Evolutionary conservation across 2,113 vertebrate genomes (phyloP).

Genomic region (Pelvicachromis taeniatus): DNA sequence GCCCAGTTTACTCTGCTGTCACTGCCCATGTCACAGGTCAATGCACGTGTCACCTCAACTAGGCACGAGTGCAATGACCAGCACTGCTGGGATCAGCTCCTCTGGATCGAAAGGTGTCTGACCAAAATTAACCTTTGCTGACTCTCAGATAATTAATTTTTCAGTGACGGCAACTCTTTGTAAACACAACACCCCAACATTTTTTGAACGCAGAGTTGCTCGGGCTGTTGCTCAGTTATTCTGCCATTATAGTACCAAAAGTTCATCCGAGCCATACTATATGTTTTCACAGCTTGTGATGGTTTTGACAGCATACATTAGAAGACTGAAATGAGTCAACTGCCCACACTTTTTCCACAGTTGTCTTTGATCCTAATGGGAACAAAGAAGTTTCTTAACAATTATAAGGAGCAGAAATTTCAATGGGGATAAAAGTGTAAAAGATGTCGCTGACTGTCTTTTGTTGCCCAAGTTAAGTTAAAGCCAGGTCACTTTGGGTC

Average conservation of each 20-base stretch:
- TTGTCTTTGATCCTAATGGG: background rate
- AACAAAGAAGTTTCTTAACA: background rate
- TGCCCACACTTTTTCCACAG: background rate
- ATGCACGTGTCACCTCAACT: slow-evolving; percentile 78
- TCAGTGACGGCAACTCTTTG: slow-evolving; percentile 79
- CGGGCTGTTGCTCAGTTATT: background rate
- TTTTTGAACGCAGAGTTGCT: background rate
- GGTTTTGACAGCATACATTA: background rate
- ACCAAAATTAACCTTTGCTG: slow-evolving; percentile 91
- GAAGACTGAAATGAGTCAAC: background rate
- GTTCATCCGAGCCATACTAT: background rate
- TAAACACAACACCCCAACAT: slow-evolving; percentile 38
- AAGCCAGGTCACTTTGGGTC: slow-evolving; percentile 47
- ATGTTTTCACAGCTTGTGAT: background rate
- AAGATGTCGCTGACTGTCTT: slow-evolving; percentile 19
- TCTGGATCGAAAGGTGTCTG: slow-evolving; percentile 87
- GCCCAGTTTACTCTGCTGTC: slow-evolving; percentile 80
- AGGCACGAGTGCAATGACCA: slow-evolving; percentile 75
- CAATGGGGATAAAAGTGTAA: background rate
- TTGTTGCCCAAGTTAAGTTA: slow-evolving; percentile 39
- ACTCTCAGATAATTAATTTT: slow-evolving; percentile 93
- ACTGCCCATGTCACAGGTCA: slow-evolving; percentile 87
- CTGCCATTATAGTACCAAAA: background rate
- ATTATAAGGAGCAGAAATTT: background rate
- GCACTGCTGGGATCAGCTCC: slow-evolving; percentile 81